Base-by-base conservation (phyloP, 2,888 invertebrate genomes). In the Noctua pronuba region DNA sequence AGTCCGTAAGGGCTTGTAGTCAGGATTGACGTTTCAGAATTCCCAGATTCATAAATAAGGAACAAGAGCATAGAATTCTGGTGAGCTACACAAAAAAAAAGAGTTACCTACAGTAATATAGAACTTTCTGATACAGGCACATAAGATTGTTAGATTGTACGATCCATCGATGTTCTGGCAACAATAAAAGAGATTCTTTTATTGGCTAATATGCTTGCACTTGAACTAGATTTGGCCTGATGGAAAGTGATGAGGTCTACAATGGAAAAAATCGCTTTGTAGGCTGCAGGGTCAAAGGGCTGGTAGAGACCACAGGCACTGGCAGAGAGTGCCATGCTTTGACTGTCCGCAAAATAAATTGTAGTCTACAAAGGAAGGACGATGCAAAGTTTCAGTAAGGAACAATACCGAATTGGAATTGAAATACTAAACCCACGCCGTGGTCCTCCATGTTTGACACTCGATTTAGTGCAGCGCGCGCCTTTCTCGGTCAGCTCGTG, bases 401-500 rank as follows among this genome's bases (percentile, higher is more conserved):
- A 58, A 65, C 18, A 69, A 24, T 65, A 77, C 31, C 5, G 24
- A 64, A 58, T 52, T 62, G 3, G 41, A 46, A 75, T 80, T 66
- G 80, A 69, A 73, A 83, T 84, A 35, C 28, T 38, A n/a, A 76
- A 52, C 70, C 76, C 67, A 73, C 66, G 70, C 70, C 38, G 11
- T 46, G 24, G 64, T 64, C 44, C 16, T 18, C 72, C 52, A 31
- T 68, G 70, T 71, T 73, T 46, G 73, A 46, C 81, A 52, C 46
- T 65, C 55, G 44, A 80, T 73, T 73, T 68, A 72, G 64, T 68
- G 24, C 62, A 60, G 58, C 52, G 58, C 44, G 66, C 46, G 46
- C 68, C 75, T 67, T 73, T 84, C 52, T 64, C 35, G 41, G 68
- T 70, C 75, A 66, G 62, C 35, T 73, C 46, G 60, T 66, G 84